These are phyloP conservation scores for Patella depressa DNA, from an alignment of 2,888 invertebrate genomes.

Conservation along the genomic window DNA sequence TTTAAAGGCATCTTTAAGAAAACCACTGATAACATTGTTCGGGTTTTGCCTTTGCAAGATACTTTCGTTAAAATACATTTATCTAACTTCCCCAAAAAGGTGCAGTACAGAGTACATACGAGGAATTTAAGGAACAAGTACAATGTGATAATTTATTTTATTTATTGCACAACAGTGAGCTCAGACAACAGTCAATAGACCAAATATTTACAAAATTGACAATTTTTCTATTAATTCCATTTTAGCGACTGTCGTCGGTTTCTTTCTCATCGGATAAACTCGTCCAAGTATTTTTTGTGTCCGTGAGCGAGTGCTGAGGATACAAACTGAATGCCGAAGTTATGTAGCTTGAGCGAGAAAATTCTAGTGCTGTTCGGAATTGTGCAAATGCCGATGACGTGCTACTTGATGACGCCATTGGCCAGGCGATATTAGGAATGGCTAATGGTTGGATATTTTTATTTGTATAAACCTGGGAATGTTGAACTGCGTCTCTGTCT, in stretches of 20 bases:
- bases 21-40: too few relatives aligned
- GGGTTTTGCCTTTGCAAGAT: too few relatives aligned
- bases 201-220: too few relatives aligned
- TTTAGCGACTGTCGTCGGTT: background rate
- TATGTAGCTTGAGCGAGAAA: slow-evolving; percentile 28
- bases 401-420: slow-evolving; percentile 21
- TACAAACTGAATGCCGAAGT: slow-evolving; percentile 32
- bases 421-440: slow-evolving; percentile 38
- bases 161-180: too few relatives aligned
- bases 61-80: too few relatives aligned
- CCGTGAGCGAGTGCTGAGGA: slow-evolving; percentile 8
- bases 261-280: background rate
- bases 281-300: background rate
- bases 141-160: too few relatives aligned
- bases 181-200: too few relatives aligned
- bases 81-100: too few relatives aligned
- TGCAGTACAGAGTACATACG: too few relatives aligned
- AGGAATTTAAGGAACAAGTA: too few relatives aligned
- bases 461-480: slow-evolving; percentile 22
- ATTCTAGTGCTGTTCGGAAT: slow-evolving; percentile 19
- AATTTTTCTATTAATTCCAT: background rate
- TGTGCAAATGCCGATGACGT: slow-evolving; percentile 13
- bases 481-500: slow-evolving; percentile 56
- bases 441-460: slow-evolving; percentile 38
- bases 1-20: too few relatives aligned